These are phyloP conservation scores for Mandrillus leucophaeus DNA, from an alignment of 2,113 vertebrate genomes.

Conservation along the genomic window DNA sequence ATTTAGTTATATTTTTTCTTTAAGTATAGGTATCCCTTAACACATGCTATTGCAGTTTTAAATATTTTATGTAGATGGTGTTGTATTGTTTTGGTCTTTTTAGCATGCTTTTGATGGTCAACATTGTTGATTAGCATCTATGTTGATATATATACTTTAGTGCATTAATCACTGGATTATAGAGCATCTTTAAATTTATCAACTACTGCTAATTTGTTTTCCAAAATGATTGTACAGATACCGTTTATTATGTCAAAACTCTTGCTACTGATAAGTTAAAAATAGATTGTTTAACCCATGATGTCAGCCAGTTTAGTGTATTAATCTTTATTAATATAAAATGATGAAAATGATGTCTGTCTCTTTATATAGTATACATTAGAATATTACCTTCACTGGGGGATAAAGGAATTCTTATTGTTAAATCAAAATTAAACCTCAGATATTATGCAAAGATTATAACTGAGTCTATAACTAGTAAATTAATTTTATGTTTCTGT, in stretches of 20 bases:
- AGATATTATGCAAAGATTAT: background rate
- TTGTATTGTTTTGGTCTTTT: background rate
- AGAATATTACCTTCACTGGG: background rate
- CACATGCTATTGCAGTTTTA: background rate
- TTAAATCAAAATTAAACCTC: slow-evolving; percentile 27
- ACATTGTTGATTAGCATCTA: no score
- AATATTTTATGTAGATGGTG: background rate
- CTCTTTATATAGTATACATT: background rate
- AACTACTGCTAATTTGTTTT: background rate
- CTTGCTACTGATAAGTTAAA: background rate
- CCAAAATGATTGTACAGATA: background rate
- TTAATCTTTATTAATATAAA: slow-evolving; percentile 13
- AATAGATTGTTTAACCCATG: background rate
- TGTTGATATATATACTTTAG: background rate
- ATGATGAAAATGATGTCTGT: background rate
- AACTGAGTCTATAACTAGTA: background rate
- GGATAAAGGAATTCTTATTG: background rate
- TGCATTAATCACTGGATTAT: background rate
- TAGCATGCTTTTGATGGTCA: background rate
- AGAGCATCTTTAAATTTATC: background rate
- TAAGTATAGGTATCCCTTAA: background rate
- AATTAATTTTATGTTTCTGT: slow-evolving; percentile 3
- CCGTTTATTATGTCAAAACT: background rate
- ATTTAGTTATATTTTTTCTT: background rate
- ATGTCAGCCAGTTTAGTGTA: background rate